Base-by-base conservation (phyloP, 2,113 vertebrate species). In the Oreochromis aureus region DNA sequence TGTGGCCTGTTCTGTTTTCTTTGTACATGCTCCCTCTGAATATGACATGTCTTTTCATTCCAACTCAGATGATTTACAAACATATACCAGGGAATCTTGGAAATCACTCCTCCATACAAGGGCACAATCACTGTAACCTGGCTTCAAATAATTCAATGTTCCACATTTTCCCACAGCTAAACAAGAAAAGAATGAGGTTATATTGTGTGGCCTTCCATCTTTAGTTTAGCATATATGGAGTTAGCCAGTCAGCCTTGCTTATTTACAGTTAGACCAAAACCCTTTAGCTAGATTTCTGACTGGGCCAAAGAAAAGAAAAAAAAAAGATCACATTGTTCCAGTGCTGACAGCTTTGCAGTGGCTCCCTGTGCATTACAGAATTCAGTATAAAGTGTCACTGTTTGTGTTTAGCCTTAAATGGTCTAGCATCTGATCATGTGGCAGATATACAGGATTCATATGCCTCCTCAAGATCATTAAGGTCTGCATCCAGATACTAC, bases 241-340 rank as follows among this genome's bases (percentile, higher is more conserved):
- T 1, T 48, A 48, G 3, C 2, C 39, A 46, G 66, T 46, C 66
- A 46, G 13, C 1, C 0, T 27, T 73, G 1, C 22, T 27, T 46
- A 27, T 73, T 73, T 73, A 46, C 69, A 18, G 15, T 46, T 73
- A 46, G 41, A 11, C 22, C 41, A 76, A 76, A 48, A 48, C 0
- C 24, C 0, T 76, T 46, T 46, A 48, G 0, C 4, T 46, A 76
- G 44, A 51, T 76, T 51, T 48, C 24, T 19, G 44, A 51, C 24
- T 76, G 69, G 69, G 22, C 6, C 1, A 48, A 30, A 10, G 4
- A 41, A 66, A 36, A 69, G 10, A 15, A 41, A 71, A 5, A 12
- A 71, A 24, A 54, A 27, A 76, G 71, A 27, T 76, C 44, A 76
- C 71, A 76, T 48, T 48, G 71, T 30, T 32, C 71, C 71, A 30